Evolutionary conservation across 2,888 invertebrate species (phyloP).

Genomic region (Aporophyla lueneburgensis): DNA sequence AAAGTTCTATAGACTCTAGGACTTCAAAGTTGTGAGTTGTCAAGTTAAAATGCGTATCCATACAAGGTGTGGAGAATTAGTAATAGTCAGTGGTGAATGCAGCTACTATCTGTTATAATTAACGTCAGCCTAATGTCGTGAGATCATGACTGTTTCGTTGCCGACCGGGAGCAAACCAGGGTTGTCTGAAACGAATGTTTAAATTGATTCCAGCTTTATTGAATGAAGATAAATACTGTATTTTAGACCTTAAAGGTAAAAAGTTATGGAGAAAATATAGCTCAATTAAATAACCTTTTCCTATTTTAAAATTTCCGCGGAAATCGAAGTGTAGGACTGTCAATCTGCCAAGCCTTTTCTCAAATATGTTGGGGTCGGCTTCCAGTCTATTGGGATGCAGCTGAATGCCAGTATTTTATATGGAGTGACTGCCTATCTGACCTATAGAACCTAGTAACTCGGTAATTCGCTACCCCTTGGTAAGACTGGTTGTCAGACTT

Average conservation of each 20-base stretch:
- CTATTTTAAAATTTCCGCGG: background rate
- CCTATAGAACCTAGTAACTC: too few relatives aligned
- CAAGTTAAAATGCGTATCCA: constrained; percentile 36
- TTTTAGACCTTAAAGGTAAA: background rate
- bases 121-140: constrained; percentile 67
- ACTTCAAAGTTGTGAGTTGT: background rate
- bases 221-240: too few relatives aligned
- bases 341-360: too few relatives aligned
- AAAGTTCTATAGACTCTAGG: background rate
- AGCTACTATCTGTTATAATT: constrained; percentile 73
- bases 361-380: too few relatives aligned
- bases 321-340: too few relatives aligned
- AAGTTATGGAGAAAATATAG: background rate
- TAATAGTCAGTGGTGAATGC: constrained; percentile 64
- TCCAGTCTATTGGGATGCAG: too few relatives aligned
- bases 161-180: constrained; percentile 44
- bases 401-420: too few relatives aligned
- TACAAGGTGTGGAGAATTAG: constrained; percentile 49
- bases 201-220: background rate
- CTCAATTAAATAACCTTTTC: too few relatives aligned
- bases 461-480: too few relatives aligned
- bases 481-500: too few relatives aligned
- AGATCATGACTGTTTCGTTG: constrained; percentile 67
- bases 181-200: constrained; percentile 18
- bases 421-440: too few relatives aligned